Conservation (phyloP, 2,113 vertebrate species). For the Mustela lutreola region DNA sequence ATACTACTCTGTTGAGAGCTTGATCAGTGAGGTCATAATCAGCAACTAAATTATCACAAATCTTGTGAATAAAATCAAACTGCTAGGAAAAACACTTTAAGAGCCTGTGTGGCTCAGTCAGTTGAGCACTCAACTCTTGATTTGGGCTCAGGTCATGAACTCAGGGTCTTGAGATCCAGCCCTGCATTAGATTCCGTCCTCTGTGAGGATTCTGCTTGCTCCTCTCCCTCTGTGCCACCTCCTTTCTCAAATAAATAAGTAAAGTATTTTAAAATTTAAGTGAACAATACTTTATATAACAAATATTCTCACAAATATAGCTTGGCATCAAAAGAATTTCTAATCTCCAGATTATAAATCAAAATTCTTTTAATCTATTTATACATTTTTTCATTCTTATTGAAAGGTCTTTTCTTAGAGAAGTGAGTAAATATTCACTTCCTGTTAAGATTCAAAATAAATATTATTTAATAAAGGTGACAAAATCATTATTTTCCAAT, state of each 20-base stretch:
- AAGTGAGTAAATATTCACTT: background rate
- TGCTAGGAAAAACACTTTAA: background rate
- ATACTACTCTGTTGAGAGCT: background rate
- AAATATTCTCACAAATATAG: background rate
- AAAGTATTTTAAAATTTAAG: background rate
- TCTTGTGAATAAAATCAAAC: background rate
- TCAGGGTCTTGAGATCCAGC: too few species aligned
- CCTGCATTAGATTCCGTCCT: too few species aligned
- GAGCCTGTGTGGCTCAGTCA: too few species aligned
- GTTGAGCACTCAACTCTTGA: too few species aligned
- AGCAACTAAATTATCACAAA: background rate
- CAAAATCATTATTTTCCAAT: conserved; percentile 12
- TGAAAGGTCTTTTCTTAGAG: background rate
- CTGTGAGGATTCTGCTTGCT: too few species aligned
- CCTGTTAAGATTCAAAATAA: background rate
- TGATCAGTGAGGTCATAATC: background rate
- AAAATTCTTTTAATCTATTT: background rate
- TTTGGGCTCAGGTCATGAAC: too few species aligned
- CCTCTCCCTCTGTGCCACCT: too few species aligned
- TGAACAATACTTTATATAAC: background rate
- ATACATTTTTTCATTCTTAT: background rate
- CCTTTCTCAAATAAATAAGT: background rate
- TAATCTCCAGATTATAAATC: background rate
- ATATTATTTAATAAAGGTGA: background rate
- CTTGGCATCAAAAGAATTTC: background rate